phyloP scores from a whole-genome alignment of 2,888 invertebrate species.

The Automeris io region DNA sequence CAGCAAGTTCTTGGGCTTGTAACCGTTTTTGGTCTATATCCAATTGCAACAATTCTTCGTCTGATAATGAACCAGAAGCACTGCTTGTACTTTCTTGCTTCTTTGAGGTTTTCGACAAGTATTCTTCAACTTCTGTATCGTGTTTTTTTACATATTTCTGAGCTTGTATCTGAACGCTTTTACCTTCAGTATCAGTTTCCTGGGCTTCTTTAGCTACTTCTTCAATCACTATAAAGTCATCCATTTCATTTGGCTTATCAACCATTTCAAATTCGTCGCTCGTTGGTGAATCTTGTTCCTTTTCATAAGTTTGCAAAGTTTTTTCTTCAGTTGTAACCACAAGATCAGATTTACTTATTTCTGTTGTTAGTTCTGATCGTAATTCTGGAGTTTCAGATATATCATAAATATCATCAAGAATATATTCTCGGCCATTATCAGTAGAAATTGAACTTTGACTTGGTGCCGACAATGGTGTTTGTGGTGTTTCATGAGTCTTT shows the following conservation, averaged over 20 bases:
- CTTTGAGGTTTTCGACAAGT: conserved; percentile 82
- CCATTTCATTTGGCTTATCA: conserved; percentile 90
- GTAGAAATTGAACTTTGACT: conserved; percentile 81
- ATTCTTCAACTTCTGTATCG: conserved; percentile 84
- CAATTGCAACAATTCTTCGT: conserved; percentile 79
- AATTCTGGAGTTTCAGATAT: conserved; percentile 78
- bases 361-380: conserved; percentile 65
- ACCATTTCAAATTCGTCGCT: conserved; percentile 93
- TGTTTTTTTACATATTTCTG: conserved; percentile 76
- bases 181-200: conserved; percentile 89
- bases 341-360: conserved; percentile 75
- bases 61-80: conserved; percentile 75
- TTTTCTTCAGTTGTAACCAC: conserved; percentile 79
- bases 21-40: conserved; percentile 81
- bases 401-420: conserved; percentile 77
- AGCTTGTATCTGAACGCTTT: conserved; percentile 82
- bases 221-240: conserved; percentile 92
- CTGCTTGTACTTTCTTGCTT: conserved; percentile 77
- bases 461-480: conserved; percentile 79
- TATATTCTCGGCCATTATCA: conserved; percentile 80
- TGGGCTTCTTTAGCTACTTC: conserved; percentile 92
- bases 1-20: conserved; percentile 69
- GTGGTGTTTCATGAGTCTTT: conserved; percentile 76
- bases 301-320: conserved; percentile 67
- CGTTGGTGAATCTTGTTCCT: conserved; percentile 83